Evolutionary conservation across 2,888 invertebrate species (phyloP).

Genomic region (Lobophora halterata): DNA sequence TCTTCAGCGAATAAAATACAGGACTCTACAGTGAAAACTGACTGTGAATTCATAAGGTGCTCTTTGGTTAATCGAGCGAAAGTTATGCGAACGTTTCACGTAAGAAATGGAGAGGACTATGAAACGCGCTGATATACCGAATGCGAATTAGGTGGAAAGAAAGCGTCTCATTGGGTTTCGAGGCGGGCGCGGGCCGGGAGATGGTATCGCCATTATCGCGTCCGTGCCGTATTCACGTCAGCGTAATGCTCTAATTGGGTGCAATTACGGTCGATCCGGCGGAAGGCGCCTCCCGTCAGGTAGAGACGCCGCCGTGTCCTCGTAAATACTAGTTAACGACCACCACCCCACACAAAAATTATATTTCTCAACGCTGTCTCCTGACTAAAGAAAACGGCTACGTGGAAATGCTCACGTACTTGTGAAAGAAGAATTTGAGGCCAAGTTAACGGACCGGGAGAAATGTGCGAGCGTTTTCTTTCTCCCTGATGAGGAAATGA

Average conservation of each 20-base stretch:
- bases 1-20: slow-evolving; percentile 47
- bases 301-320: slow-evolving; percentile 69
- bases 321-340: slow-evolving; percentile 79
- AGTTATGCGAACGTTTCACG: slow-evolving; percentile 69
- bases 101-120: slow-evolving; percentile 63
- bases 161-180: slow-evolving; percentile 58
- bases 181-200: slow-evolving; percentile 40
- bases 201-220: slow-evolving; percentile 76
- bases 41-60: slow-evolving; percentile 55
- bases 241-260: slow-evolving; percentile 80
- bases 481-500: slow-evolving; percentile 52
- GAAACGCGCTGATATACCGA: slow-evolving; percentile 59
- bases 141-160: slow-evolving; percentile 66
- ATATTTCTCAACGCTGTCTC: slow-evolving; percentile 70
- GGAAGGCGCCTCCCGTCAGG: slow-evolving; percentile 71
- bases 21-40: slow-evolving; percentile 43
- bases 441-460: slow-evolving; percentile 58
- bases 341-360: slow-evolving; percentile 70
- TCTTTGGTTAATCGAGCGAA: slow-evolving; percentile 70
- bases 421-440: slow-evolving; percentile 61
- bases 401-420: slow-evolving; percentile 67
- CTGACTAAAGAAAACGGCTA: slow-evolving; percentile 58
- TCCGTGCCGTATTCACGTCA: slow-evolving; percentile 77
- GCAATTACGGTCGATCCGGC: slow-evolving; percentile 74
- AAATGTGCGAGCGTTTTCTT: slow-evolving; percentile 56